Evolutionary conservation across 2,797 vertebrate genomes (phyloP).

Genomic region (Adelosebastes latens): DNA sequence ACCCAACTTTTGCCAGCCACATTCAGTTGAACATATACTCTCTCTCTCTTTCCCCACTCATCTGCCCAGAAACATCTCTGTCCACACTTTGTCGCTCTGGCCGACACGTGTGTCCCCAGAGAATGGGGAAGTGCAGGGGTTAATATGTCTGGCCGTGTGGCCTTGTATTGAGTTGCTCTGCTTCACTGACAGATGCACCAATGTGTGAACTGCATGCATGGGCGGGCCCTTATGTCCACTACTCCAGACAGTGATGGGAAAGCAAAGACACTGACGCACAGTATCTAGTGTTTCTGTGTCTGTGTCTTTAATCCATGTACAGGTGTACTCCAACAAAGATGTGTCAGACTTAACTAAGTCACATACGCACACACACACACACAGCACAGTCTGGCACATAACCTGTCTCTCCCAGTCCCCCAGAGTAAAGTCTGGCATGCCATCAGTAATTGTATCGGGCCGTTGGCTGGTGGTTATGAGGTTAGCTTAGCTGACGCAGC

Average conservation of each 20-base stretch:
- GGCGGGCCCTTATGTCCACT: background rate
- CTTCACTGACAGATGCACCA: constrained; percentile 51
- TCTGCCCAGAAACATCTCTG: constrained; percentile 43
- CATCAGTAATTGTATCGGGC: constrained; percentile 43
- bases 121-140: background rate
- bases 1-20: background rate
- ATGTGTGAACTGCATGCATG: constrained; percentile 8
- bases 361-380: background rate
- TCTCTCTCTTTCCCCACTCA: background rate
- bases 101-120: background rate
- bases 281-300: background rate
- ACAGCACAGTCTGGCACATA: background rate
- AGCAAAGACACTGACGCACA: background rate
- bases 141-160: constrained; percentile 13
- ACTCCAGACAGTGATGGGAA: background rate
- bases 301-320: background rate
- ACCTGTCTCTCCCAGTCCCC: background rate
- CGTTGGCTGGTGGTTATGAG: constrained; percentile 17
- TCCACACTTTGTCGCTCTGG: background rate
- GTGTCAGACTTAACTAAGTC: background rate
- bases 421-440: constrained; percentile 6
- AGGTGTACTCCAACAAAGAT: background rate
- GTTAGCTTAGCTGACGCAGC: constrained; percentile 15
- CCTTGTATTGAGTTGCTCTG: constrained; percentile 41
- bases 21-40: background rate